These are phyloP conservation scores for Passer montanus DNA, from an alignment of 2,113 vertebrate species.

Conservation along the genomic window DNA sequence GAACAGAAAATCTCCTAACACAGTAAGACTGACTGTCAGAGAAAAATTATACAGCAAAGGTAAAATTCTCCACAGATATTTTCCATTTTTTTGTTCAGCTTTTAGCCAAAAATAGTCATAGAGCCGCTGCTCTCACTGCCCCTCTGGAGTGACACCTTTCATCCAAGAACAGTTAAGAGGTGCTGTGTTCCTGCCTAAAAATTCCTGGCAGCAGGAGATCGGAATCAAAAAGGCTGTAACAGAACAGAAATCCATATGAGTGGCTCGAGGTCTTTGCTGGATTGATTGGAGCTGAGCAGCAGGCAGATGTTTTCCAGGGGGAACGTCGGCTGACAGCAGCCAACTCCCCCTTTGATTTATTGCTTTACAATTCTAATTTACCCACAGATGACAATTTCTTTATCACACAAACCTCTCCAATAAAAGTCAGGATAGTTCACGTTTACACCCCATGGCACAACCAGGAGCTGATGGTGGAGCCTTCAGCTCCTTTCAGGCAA, in stretches of 20 bases:
- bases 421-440: neutral
- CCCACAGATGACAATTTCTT: neutral
- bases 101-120: neutral
- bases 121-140: neutral
- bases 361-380: neutral
- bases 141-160: neutral
- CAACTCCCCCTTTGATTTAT: neutral
- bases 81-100: neutral
- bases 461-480: neutral
- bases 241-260: neutral
- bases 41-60: neutral
- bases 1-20: neutral
- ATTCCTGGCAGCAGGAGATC: neutral
- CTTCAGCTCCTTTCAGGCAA: neutral
- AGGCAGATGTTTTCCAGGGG: neutral
- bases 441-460: accelerated
- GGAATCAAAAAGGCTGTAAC: neutral
- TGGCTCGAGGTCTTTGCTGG: neutral
- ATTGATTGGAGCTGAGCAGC: neutral
- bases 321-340: neutral
- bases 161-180: neutral
- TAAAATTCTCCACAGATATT: neutral
- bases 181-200: neutral
- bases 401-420: neutral
- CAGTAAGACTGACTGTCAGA: neutral